These are phyloP conservation scores for Trisateles emortualis DNA, from an alignment of 2,888 invertebrate genomes.

Conservation along the genomic window DNA sequence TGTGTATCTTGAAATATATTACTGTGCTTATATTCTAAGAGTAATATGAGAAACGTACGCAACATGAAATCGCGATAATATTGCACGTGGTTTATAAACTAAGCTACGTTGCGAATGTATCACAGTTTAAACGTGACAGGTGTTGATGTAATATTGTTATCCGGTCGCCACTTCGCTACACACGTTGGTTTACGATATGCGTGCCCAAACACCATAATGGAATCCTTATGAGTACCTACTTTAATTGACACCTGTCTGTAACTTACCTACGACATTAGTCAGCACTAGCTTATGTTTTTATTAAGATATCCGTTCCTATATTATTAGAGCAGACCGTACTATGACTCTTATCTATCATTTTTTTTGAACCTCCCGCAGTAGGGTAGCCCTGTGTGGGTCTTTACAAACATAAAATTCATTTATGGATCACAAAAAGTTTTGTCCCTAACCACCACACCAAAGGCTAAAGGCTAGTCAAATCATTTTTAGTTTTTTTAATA, in stretches of 20 bases:
- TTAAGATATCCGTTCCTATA: neutral
- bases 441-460: too few relatives aligned
- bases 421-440: too few relatives aligned
- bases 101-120: neutral
- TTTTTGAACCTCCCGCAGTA: too few relatives aligned
- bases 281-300: neutral
- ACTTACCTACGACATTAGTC: constrained; percentile 1
- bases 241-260: neutral
- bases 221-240: neutral
- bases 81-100: neutral
- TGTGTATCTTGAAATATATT: neutral
- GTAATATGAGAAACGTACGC: neutral
- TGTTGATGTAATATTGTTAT: constrained; percentile 3
- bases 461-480: too few relatives aligned
- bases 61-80: constrained; percentile 6
- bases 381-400: too few relatives aligned
- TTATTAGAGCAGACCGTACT: neutral
- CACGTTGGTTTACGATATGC: neutral
- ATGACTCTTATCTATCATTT: neutral
- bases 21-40: neutral
- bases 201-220: neutral
- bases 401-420: too few relatives aligned
- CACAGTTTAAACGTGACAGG: constrained; percentile 1
- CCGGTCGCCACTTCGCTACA: neutral
- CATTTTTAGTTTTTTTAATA: too few relatives aligned